These are phyloP conservation scores for Vombatus ursinus DNA, from an alignment of 2,113 vertebrate genomes.

Conservation along the genomic window DNA sequence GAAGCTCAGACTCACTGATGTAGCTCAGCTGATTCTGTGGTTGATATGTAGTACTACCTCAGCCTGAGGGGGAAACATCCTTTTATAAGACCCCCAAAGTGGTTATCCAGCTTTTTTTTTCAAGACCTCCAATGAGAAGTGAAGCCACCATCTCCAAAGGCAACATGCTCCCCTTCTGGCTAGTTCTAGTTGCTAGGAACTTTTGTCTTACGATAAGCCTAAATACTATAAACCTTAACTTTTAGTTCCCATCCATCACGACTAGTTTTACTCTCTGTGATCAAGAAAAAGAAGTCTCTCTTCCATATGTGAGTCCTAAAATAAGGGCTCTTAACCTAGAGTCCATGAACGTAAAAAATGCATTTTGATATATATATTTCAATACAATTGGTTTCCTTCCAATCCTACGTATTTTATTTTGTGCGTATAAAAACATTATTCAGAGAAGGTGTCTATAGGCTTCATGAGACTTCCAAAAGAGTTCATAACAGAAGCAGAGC, in stretches of 20 bases:
- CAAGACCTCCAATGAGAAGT: not conserved
- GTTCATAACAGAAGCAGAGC: not conserved
- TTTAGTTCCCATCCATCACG: not conserved
- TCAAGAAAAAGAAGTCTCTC: not conserved
- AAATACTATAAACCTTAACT: not conserved
- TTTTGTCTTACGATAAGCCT: not conserved
- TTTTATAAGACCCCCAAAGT: not conserved
- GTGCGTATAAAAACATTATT: not conserved
- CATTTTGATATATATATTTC: not conserved
- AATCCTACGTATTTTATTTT: not conserved
- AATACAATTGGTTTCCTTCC: not conserved
- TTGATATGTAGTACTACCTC: not conserved
- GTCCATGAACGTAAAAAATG: not conserved
- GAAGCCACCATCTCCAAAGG: not conserved
- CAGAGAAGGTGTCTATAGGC: not conserved
- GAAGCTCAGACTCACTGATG: not conserved
- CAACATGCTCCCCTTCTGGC: not conserved
- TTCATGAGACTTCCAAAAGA: not conserved
- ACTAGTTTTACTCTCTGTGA: not conserved
- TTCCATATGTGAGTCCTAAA: not conserved
- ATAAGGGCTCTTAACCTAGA: not conserved
- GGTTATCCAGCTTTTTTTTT: not conserved
- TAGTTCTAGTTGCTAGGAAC: not conserved
- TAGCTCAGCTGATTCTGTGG: not conserved
- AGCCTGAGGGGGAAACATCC: not conserved